Evolutionary conservation across 2,113 vertebrate genomes (phyloP).

Genomic region (Saimiri boliviensis): DNA sequence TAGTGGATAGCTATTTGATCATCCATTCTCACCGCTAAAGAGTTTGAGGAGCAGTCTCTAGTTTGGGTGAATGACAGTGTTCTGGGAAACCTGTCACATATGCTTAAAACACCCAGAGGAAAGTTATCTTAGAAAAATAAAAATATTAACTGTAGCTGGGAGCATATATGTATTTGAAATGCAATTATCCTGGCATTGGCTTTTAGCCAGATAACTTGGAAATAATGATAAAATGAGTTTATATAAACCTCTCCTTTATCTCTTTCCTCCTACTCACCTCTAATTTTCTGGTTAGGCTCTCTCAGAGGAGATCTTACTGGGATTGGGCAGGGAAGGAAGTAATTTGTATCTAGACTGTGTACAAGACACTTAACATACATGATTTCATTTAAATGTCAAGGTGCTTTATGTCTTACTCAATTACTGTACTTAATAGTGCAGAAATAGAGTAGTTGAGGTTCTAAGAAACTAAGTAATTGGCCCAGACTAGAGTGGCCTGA

Average conservation of each 20-base stretch:
- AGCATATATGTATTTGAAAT: constrained; percentile 1
- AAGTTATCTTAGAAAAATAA: neutral
- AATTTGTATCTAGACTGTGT: neutral
- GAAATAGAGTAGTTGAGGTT: neutral
- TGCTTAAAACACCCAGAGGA: neutral
- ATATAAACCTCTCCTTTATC: neutral
- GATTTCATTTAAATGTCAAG: neutral
- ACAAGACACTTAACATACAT: neutral
- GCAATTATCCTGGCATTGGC: neutral
- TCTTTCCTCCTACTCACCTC: neutral
- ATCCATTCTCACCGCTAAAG: neutral
- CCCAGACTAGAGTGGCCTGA: neutral
- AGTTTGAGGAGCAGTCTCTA: neutral
- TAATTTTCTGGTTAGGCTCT: neutral
- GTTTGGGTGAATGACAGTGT: neutral
- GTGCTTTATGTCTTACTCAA: neutral
- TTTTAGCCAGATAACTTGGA: constrained; percentile 13
- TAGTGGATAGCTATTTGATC: neutral
- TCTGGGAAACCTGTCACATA: neutral
- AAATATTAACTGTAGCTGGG: neutral
- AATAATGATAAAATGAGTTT: neutral
- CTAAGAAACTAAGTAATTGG: neutral
- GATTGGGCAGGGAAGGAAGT: neutral
- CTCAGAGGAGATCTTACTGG: neutral
- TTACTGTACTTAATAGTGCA: neutral